Evolutionary conservation across 2,888 invertebrate genomes (phyloP), one percentile per base, ranked within the genome.

Genomic region (Endomychus coccineus): DNA sequence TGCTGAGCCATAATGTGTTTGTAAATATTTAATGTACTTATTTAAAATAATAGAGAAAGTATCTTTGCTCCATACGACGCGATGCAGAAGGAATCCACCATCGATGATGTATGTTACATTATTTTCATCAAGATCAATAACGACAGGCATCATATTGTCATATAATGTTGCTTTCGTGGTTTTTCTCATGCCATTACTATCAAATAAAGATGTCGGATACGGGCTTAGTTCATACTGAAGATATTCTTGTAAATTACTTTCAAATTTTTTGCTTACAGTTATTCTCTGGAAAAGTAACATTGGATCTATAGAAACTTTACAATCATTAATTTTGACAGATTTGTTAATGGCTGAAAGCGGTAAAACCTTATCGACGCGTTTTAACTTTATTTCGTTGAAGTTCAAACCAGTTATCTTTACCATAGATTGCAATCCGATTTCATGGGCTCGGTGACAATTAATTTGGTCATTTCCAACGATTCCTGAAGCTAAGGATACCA

Each of bases 391-490:
- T 24, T 51, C 40, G 31, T 43, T 19, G 31, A 45, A 43, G 10
- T 43, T 24, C 21, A 39, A 27, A 11, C 40, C 46, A 34, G 40
- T 38, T 9, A 50, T 44, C 28, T 45, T 45, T 16, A 6, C 10
- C 39, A 45, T 46, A 21, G 41, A 45, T 25, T 48, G 14, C 27
- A 45, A 24, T 31, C 46, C 42, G 15, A 48, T 39, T 39, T 42
- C 41, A 30, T 47, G 29, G 24, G 49, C 46, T 28, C 53, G 50
- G 48, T 52, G 28, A n/a, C n/a, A n/a, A 21, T 51, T 25, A 53
- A 54, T 27, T 46, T 52, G 47, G 55, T 48, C 24, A 48, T 44
- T 49, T 45, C 48, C 51, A 46, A 50, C 38, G 27, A 53, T 50
- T 50, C 52, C 51, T 37, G 51, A 40, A 45, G 48, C 44, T 49